Conservation (phyloP, 2,113 vertebrate genomes). For the Ahaetulla prasina region DNA sequence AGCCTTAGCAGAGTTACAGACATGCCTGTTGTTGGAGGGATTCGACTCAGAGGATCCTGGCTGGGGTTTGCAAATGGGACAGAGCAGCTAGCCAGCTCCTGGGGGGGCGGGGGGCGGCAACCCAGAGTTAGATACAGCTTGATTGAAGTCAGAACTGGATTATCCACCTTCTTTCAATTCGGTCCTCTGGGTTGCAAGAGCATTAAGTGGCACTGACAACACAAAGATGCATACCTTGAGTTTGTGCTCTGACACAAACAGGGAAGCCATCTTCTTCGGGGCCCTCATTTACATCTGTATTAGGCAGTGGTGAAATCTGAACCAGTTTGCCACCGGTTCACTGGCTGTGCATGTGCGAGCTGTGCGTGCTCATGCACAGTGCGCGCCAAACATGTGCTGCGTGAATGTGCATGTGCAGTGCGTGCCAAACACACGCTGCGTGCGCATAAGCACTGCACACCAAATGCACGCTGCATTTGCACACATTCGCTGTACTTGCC, state of each 20-base stretch:
- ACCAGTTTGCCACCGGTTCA: no score
- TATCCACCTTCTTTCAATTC: background rate
- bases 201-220: background rate
- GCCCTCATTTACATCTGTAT: background rate
- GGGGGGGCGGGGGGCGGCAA: background rate
- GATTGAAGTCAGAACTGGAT: background rate
- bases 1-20: conserved; percentile 7
- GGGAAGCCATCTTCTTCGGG: background rate
- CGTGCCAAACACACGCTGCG: no score
- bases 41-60: background rate
- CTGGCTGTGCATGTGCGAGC: no score
- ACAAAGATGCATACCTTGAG: background rate
- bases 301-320: no score
- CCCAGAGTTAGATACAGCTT: background rate
- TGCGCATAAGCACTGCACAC: no score
- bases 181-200: background rate
- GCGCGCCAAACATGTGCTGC: no score
- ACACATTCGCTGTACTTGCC: no score
- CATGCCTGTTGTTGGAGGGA: background rate
- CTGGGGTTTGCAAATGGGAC: background rate
- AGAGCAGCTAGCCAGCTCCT: background rate
- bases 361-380: no score
- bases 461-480: no score
- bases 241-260: background rate
- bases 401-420: no score